phyloP scores from a whole-genome alignment of 2,797 vertebrate genomes.

The Chloroceryle inda region DNA sequence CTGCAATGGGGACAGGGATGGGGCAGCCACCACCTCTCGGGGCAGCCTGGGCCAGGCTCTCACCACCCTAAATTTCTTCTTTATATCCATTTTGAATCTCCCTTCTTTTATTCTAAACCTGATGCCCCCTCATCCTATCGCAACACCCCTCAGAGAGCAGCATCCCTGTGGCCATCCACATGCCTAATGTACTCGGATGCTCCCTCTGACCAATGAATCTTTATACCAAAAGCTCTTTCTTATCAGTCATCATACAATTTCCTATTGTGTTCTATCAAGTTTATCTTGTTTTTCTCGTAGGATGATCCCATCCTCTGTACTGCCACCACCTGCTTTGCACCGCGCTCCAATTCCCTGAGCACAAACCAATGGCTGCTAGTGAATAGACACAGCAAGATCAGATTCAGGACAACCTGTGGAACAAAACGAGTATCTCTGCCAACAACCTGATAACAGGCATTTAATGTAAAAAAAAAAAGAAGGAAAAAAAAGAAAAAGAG shows the following conservation, averaged over 20 bases:
- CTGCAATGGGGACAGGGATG: background rate
- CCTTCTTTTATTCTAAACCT: background rate
- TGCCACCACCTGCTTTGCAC: rapidly evolving
- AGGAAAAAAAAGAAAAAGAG: background rate
- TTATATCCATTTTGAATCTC: background rate
- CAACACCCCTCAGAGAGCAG: background rate
- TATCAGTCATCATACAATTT: rapidly evolving
- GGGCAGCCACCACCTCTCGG: background rate
- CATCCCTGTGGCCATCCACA: rapidly evolving
- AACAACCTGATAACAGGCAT: background rate
- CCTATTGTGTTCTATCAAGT: background rate
- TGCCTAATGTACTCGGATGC: rapidly evolving
- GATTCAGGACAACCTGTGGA: background rate
- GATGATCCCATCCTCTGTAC: background rate
- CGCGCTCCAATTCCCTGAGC: background rate
- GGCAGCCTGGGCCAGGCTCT: background rate
- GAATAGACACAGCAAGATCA: background rate
- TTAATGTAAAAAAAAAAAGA: background rate
- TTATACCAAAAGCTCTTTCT: background rate
- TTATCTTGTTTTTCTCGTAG: background rate
- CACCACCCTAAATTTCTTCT: background rate
- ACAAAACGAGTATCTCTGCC: background rate
- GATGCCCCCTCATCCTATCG: background rate
- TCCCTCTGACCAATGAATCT: no score
- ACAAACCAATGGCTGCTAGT: rapidly evolving